phyloP scores from a whole-genome alignment of 2,888 invertebrate genomes.

The Folsomia manolachei region DNA sequence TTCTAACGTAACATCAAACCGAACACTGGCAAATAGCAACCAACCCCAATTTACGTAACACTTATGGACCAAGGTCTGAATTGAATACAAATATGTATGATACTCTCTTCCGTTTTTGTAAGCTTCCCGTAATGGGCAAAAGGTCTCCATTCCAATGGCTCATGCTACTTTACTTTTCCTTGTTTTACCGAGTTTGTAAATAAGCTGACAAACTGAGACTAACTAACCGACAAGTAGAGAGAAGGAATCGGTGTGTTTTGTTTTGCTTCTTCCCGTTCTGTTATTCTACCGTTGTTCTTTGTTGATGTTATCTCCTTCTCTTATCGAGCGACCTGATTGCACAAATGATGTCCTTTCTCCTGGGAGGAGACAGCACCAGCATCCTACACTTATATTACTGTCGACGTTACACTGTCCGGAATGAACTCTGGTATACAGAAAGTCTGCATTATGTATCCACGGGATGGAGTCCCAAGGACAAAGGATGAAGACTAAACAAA shows the following conservation, averaged over 20 bases:
- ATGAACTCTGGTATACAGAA: too few species aligned
- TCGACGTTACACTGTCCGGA: too few species aligned
- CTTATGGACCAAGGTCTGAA: not conserved
- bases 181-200: not conserved
- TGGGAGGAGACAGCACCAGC: not conserved
- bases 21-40: too few species aligned
- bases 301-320: not conserved
- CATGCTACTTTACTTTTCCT: not conserved
- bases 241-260: too few species aligned
- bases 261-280: too few species aligned
- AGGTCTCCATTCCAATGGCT: too few species aligned
- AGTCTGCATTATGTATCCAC: too few species aligned
- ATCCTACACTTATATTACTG: too few species aligned
- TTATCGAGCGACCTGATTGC: not conserved
- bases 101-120: too few species aligned
- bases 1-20: not conserved
- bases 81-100: slow-evolving; percentile 8
- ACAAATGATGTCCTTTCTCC: not conserved
- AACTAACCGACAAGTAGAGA: not conserved
- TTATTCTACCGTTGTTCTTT: not conserved
- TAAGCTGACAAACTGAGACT: not conserved
- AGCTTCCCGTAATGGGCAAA: too few species aligned
- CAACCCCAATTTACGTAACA: not conserved
- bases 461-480: too few species aligned
- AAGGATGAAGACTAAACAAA: not conserved